Conservation (phyloP, 1,140 invertebrate genomes). For the Platorchestia sp. region DNA sequence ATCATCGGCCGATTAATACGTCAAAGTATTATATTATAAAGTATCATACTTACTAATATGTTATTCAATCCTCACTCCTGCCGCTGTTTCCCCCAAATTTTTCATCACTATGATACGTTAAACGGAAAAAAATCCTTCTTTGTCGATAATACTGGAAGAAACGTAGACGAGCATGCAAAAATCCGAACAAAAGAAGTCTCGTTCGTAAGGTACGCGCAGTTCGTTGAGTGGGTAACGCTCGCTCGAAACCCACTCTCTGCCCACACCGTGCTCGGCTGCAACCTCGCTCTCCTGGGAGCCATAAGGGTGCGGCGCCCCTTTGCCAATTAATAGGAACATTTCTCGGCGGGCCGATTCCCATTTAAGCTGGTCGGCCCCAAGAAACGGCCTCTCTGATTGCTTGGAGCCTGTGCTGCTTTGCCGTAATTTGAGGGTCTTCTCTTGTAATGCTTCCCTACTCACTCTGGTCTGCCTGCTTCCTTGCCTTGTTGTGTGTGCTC, state of each 20-base stretch:
- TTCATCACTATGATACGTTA: background rate
- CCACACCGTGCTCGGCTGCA: background rate
- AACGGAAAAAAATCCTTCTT: background rate
- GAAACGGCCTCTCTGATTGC: slow-evolving; percentile 42
- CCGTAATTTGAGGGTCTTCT: background rate
- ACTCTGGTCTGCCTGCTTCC: background rate
- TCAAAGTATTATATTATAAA: background rate
- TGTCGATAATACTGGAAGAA: background rate
- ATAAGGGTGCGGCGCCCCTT: slow-evolving; percentile 9
- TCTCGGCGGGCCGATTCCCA: slow-evolving; percentile 50
- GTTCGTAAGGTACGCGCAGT: background rate
- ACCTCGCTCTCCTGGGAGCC: slow-evolving; percentile 2
- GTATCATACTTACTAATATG: too few relatives aligned
- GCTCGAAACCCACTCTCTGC: background rate
- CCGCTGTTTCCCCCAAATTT: background rate
- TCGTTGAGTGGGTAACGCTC: background rate
- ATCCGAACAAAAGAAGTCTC: background rate
- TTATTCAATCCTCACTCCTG: too few relatives aligned
- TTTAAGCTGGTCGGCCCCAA: slow-evolving; percentile 3
- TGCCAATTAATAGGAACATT: slow-evolving; percentile 54
- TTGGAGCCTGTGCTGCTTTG: slow-evolving; percentile 19
- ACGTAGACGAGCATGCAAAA: background rate
- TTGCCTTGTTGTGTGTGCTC: background rate
- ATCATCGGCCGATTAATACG: background rate
- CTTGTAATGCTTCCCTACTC: background rate